Evolutionary conservation across 1,140 invertebrate species (phyloP).

Genomic region (Manduca sexta): DNA sequence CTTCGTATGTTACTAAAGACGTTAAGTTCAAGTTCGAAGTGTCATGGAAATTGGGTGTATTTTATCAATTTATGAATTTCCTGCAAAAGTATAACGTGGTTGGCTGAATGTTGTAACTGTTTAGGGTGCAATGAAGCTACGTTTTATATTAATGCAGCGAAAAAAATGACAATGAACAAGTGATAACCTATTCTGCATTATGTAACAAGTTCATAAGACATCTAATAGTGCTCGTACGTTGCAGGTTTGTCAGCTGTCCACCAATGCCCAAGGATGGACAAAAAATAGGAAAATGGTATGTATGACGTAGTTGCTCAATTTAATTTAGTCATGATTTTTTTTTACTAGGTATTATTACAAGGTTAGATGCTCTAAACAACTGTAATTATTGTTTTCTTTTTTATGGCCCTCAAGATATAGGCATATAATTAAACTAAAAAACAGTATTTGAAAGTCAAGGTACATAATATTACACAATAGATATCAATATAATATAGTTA

Average conservation of each 20-base stretch:
- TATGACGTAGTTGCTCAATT: constrained; percentile 16
- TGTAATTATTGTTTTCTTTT: no score
- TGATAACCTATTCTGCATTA: constrained; percentile 69
- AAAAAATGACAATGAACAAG: constrained; percentile 32
- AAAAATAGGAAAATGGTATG: constrained; percentile 84
- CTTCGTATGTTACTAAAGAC: constrained; percentile 19
- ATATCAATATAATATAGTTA: no score
- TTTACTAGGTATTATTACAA: neutral
- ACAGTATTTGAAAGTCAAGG: no score
- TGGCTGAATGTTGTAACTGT: constrained; percentile 20
- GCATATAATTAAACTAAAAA: no score
- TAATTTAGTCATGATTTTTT: neutral
- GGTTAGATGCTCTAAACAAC: no score
- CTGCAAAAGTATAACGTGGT: constrained; percentile 13
- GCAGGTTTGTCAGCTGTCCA: constrained; percentile 79
- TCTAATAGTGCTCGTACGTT: constrained; percentile 58
- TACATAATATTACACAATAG: no score
- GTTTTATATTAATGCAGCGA: constrained; percentile 20
- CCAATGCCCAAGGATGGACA: constrained; percentile 80
- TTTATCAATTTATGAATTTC: constrained; percentile 30
- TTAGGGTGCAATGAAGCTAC: constrained; percentile 10
- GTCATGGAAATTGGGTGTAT: constrained; percentile 33
- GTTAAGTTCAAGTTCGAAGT: constrained; percentile 24
- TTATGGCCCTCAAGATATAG: no score
- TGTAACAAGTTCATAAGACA: constrained; percentile 62